phyloP scores from a whole-genome alignment of 2,888 invertebrate genomes.

The Leptinotarsa juncta region DNA sequence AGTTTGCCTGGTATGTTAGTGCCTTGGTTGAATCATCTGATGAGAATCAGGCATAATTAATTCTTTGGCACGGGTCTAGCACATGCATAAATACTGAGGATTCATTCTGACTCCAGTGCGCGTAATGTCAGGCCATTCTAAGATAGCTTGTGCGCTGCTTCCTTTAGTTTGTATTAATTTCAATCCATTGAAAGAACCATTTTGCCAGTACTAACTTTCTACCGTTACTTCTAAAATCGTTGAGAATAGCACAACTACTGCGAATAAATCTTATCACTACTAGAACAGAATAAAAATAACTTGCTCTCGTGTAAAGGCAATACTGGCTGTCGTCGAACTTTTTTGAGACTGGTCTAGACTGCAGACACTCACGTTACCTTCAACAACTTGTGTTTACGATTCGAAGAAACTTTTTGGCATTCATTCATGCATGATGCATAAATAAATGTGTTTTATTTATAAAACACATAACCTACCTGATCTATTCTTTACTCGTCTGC shows the following conservation, averaged over 20 bases:
- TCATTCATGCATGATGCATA: conserved; percentile 36
- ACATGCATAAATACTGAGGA: too few relatives aligned
- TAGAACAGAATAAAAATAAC: neutral
- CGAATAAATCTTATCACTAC: too few relatives aligned
- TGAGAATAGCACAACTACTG: neutral
- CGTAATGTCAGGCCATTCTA: too few relatives aligned
- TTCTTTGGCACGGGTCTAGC: too few relatives aligned
- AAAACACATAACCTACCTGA: conserved; percentile 31
- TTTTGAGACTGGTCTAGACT: conserved; percentile 8
- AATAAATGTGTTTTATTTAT: conserved; percentile 39
- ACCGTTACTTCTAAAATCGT: neutral
- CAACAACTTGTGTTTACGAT: conserved; percentile 35
- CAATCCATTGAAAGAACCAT: too few relatives aligned
- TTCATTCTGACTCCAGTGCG: too few relatives aligned
- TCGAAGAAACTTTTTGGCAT: conserved; percentile 40
- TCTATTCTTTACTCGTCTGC: neutral
- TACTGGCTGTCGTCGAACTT: neutral
- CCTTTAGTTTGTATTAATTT: too few relatives aligned
- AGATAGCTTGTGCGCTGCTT: too few relatives aligned
- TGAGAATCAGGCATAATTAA: too few relatives aligned
- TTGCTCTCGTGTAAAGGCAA: neutral
- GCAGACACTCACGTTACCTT: conserved; percentile 24
- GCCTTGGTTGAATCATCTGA: too few relatives aligned
- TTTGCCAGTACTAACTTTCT: neutral
- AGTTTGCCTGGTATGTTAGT: too few relatives aligned